Conservation (phyloP, 2,888 invertebrate genomes). For the Microctonus brassicae region DNA sequence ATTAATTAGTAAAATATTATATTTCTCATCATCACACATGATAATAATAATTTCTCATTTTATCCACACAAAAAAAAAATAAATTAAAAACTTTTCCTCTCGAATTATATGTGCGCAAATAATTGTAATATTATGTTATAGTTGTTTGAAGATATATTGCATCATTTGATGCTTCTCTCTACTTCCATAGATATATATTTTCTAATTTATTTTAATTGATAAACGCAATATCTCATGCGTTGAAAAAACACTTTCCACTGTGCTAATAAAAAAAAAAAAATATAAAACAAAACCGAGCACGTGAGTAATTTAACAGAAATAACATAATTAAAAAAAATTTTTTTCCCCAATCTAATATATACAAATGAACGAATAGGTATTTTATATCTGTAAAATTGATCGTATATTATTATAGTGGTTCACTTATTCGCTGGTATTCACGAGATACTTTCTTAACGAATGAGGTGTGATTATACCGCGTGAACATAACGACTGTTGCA, state of each 20-base stretch:
- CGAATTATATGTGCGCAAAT: neutral
- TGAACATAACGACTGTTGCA: neutral
- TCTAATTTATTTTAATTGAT: constrained; percentile 36
- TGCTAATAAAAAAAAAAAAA: neutral
- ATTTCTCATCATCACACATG: too few species aligned
- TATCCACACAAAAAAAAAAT: neutral
- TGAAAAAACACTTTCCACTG: constrained; percentile 13
- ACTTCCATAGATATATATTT: constrained; percentile 4
- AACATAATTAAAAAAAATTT: neutral
- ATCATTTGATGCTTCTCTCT: constrained; percentile 6
- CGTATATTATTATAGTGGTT: neutral
- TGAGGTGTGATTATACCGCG: neutral
- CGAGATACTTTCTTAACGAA: neutral
- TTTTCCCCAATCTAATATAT: neutral
- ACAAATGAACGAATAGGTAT: neutral
- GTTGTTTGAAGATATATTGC: neutral
- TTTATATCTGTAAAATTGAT: constrained; percentile 27
- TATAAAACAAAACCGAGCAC: neutral
- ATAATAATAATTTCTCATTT: too few species aligned
- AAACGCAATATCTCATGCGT: constrained; percentile 23
- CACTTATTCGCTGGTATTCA: neutral
- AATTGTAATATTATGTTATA: neutral
- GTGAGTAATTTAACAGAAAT: neutral
- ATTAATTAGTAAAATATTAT: neutral
- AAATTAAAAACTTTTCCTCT: neutral